Percentiles rank a stretch among this genome's conserved stretches.
Evolutionary conservation across 2,888 invertebrate species (phyloP).

Genomic region (Merodon equestris): DNA sequence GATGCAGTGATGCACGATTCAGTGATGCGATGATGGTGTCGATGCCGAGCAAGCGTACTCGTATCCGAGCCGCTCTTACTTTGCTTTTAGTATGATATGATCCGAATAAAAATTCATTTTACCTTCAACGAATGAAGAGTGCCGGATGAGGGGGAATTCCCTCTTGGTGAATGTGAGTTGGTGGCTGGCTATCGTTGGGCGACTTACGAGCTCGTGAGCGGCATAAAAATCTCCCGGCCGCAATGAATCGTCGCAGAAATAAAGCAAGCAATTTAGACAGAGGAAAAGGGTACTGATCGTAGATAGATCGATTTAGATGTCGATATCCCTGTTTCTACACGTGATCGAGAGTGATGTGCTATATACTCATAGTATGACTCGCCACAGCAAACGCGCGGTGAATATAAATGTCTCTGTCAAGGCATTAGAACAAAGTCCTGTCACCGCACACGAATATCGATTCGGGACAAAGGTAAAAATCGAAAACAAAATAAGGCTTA

Average conservation of each 20-base stretch:
- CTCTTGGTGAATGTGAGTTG: not conserved
- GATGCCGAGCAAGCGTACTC: not conserved
- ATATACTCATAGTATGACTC: too few relatives aligned
- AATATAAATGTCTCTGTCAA: constrained; percentile 47
- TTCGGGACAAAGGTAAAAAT: constrained; percentile 5
- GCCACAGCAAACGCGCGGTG: constrained; percentile 6
- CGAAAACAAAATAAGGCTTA: constrained; percentile 7
- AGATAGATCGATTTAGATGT: constrained; percentile 64
- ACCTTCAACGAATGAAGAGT: constrained; percentile 4
- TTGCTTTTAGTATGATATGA: constrained; percentile 56
- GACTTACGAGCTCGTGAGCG: constrained; percentile 42
- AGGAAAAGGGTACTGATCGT: constrained; percentile 33
- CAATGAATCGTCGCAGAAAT: constrained; percentile 3
- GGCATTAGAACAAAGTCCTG: constrained; percentile 23
- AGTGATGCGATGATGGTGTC: too few relatives aligned
- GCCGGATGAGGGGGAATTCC: not conserved
- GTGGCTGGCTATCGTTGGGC: constrained; percentile 18
- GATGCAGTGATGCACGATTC: not conserved
- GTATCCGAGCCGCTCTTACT: not conserved
- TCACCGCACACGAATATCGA: constrained; percentile 14
- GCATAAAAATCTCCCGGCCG: constrained; percentile 35
- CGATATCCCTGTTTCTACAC: constrained; percentile 17
- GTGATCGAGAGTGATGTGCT: constrained; percentile 4
- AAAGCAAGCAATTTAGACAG: constrained; percentile 14
- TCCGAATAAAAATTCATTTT: constrained; percentile 56